These are phyloP conservation scores for Serripes groenlandicus DNA, from an alignment of 2,888 invertebrate species.

Conservation along the genomic window DNA sequence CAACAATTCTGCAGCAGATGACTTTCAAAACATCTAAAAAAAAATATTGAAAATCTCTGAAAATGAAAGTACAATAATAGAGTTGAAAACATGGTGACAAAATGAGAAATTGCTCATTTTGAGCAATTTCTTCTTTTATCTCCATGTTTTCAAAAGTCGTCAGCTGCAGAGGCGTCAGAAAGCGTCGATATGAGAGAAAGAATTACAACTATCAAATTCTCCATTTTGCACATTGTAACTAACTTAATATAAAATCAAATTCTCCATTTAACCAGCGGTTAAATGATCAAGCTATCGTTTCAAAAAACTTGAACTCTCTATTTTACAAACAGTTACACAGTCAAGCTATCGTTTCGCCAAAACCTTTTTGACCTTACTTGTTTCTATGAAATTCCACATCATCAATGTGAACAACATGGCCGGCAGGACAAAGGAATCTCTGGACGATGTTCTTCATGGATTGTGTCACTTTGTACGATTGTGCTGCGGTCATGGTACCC, in stretches of 20 bases:
- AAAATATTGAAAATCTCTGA: background rate
- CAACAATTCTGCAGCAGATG: background rate
- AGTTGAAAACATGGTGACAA: background rate
- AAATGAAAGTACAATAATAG: too few relatives aligned
- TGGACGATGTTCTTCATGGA: background rate
- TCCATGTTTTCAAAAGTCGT: background rate
- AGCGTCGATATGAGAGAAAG: background rate
- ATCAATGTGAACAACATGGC: background rate
- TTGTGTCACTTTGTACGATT: slow-evolving; percentile 2
- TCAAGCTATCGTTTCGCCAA: too few relatives aligned
- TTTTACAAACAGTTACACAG: too few relatives aligned
- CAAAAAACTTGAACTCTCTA: too few relatives aligned
- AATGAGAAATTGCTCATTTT: background rate
- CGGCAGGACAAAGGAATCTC: background rate
- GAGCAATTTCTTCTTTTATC: background rate
- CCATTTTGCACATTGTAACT: too few relatives aligned
- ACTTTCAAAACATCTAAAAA: background rate
- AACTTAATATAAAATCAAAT: too few relatives aligned
- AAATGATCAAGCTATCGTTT: too few relatives aligned
- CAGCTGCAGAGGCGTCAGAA: background rate
- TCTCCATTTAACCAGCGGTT: too few relatives aligned
- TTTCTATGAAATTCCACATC: slow-evolving; percentile 22
- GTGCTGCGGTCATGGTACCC: background rate
- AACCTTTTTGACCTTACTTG: background rate
- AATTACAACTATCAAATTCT: too few relatives aligned